Base-by-base conservation (phyloP, 2,113 vertebrate genomes). In the Anthoscopus minutus region DNA sequence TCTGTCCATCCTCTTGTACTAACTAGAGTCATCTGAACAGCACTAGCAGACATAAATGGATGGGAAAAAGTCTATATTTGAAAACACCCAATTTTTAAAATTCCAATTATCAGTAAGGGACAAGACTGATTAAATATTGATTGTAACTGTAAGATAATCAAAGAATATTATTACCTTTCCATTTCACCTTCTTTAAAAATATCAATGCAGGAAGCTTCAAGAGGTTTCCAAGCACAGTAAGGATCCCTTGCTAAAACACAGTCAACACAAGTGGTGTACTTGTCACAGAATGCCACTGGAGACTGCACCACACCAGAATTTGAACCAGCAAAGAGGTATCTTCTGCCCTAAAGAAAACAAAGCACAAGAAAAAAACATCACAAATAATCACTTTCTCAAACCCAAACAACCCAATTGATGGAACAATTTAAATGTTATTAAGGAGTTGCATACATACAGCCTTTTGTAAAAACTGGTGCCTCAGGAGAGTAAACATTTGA, bases 181-280 rank as follows among this genome's bases (percentile, higher is more conserved):
- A 45, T 65, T 89, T 82, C 64, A 64, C 38, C 64, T 24, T 97
- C 76, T 50, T 98, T 96, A 37, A 98, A 93, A 96, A 98, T 98
- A 62, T 98, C 86, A 60, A 97, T 45, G 17, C 99, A 99, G 70
- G 97, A 82, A 3, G 93, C 73, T 15, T 91, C 27, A 8, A 56
- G 84, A 0, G 94, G 94, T 96, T 98, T 98, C 99, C 99, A 99
- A 84, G 99, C 99, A 37, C 99, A 99, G 86, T 99, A 99, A 11
- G 99, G 99, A 97, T 99, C 99, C 57, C 99, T 98, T 23, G 99
- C 98, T 77, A 99, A 95, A 89, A 99, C 72, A 22, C 99, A 99
- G 96, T 99, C 99, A 18, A 94, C 93, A 9, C 99, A 99, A 74
- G 98, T 98, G 27, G 58, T 76, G 23, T 99, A 99, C 86, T 98